phyloP scores from a whole-genome alignment of 2,888 invertebrate species.

The Cataglyphis cursor region DNA sequence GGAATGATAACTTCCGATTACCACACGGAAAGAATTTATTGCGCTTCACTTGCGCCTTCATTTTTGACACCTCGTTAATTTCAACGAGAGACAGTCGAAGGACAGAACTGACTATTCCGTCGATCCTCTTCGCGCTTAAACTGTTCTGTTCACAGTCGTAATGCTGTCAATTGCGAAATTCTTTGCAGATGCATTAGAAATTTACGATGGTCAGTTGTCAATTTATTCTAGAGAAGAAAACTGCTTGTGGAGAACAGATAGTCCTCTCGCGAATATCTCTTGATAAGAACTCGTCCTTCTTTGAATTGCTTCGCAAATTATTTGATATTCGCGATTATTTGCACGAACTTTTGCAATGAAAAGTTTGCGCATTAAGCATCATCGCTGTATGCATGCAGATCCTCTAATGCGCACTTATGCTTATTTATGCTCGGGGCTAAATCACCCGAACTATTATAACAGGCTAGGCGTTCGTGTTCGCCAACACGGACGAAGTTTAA shows the following conservation, averaged over 20 bases:
- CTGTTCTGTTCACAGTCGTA: not conserved
- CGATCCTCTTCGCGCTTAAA: conserved; percentile 19
- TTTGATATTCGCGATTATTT: conserved; percentile 49
- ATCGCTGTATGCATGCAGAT: conserved; percentile 53
- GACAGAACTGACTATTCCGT: conserved; percentile 22
- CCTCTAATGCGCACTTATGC: conserved; percentile 63
- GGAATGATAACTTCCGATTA: conserved; percentile 41
- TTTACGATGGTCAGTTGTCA: not conserved
- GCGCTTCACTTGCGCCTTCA: conserved; percentile 25
- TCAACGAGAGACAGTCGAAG: conserved; percentile 16
- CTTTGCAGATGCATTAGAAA: not conserved
- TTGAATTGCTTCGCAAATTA: conserved; percentile 15
- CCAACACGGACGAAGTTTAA: conserved; percentile 52
- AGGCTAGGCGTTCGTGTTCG: conserved; percentile 45
- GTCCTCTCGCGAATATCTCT: not conserved
- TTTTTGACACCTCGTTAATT: conserved; percentile 61
- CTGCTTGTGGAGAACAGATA: not conserved
- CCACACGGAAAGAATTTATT: conserved; percentile 55
- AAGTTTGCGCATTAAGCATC: conserved; percentile 74
- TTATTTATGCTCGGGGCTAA: conserved; percentile 72
- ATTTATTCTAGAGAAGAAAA: not conserved
- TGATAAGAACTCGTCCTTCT: conserved; percentile 27
- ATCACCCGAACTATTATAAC: conserved; percentile 68
- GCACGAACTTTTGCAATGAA: conserved; percentile 70
- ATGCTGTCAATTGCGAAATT: conserved; percentile 8